These are phyloP conservation scores for Drymonia ruficornis DNA, from an alignment of 2,888 invertebrate species.

Conservation along the genomic window DNA sequence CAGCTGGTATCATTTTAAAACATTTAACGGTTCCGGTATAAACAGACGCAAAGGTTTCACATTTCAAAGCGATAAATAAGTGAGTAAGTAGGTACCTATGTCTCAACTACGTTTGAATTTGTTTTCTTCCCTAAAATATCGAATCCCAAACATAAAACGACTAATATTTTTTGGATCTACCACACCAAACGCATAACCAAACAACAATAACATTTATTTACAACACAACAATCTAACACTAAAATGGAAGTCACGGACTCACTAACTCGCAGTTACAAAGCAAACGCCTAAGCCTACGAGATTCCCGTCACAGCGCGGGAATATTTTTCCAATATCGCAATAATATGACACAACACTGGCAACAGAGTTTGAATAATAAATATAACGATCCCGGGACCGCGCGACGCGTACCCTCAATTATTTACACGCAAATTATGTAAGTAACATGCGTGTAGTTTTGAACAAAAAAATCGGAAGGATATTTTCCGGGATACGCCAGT, in stretches of 20 bases:
- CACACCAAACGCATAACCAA: conserved; percentile 11
- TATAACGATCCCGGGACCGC: conserved; percentile 66
- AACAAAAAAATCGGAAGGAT: conserved; percentile 10
- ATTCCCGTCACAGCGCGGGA: conserved; percentile 73
- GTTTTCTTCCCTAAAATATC: no score
- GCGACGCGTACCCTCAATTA: conserved; percentile 74
- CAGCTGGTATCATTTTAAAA: conserved; percentile 5
- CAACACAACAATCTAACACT: conserved; percentile 28
- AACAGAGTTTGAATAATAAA: conserved; percentile 80
- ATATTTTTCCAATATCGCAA: conserved; percentile 79
- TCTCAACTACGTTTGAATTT: no score
- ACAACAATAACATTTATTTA: conserved; percentile 22
- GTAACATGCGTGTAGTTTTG: conserved; percentile 56
- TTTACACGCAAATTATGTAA: conserved; percentile 79
- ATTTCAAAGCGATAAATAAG: no score
- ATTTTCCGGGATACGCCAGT: background rate
- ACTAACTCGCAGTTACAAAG: conserved; percentile 46
- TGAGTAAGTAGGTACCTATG: no score
- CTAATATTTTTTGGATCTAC: no score
- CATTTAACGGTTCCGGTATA: background rate
- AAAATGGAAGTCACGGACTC: conserved; percentile 35
- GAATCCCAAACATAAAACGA: no score
- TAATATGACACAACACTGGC: conserved; percentile 81
- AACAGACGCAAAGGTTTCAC: conserved; percentile 21
- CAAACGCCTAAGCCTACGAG: conserved; percentile 31